Evolutionary conservation across 2,113 vertebrate genomes (phyloP).

Genomic region (Chitala chitala): DNA sequence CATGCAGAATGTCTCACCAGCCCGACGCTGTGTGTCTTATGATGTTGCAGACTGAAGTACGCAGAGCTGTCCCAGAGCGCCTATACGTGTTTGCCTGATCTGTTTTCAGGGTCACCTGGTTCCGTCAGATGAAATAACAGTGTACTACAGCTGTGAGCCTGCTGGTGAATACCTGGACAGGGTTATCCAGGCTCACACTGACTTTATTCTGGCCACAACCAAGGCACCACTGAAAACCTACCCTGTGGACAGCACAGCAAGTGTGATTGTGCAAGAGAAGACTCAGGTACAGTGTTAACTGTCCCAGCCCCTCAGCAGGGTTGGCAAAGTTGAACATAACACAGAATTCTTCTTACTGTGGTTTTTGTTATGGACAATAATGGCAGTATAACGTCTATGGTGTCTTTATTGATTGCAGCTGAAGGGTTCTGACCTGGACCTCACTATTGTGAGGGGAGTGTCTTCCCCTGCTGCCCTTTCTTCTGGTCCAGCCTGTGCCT

Average conservation of each 20-base stretch:
- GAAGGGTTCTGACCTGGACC: conserved; percentile 85
- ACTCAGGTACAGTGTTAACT: conserved; percentile 68
- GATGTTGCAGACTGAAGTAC: neutral
- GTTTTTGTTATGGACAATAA: too few species aligned
- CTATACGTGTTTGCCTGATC: neutral
- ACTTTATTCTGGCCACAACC: conserved; percentile 88
- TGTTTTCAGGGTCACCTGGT: conserved; percentile 76
- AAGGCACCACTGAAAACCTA: conserved; percentile 80
- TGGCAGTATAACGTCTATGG: neutral
- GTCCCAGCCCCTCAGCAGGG: neutral
- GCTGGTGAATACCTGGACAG: conserved; percentile 75
- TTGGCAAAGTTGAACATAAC: neutral
- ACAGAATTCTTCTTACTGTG: neutral
- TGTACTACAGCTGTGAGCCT: conserved; percentile 77
- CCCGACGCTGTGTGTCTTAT: too few species aligned
- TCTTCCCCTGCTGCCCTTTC: conserved; percentile 39
- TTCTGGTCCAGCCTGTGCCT: conserved; percentile 77
- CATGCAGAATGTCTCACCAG: neutral
- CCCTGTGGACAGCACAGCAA: conserved; percentile 69
- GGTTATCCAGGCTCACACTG: conserved; percentile 76
- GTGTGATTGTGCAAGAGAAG: conserved; percentile 82
- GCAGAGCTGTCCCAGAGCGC: neutral
- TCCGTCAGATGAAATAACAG: conserved; percentile 84
- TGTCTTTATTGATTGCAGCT: conserved; percentile 60
- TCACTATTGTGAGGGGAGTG: conserved; percentile 75